Evolutionary conservation across 2,888 invertebrate genomes (phyloP), one percentile per base, ranked within the genome.

Genomic region (Macrosoma leucophasiata): DNA sequence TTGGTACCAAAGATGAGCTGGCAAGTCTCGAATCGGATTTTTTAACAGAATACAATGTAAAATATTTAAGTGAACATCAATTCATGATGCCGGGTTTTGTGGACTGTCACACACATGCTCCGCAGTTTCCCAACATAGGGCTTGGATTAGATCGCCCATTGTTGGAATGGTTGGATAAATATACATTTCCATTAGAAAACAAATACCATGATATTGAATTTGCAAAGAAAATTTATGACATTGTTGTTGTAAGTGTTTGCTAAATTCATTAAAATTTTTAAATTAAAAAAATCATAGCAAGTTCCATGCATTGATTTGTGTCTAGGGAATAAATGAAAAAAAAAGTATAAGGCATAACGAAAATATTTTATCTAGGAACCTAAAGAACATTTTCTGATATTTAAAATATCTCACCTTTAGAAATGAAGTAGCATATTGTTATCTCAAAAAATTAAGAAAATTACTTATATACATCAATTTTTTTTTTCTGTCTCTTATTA

Each of bases 51-150:
- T 63, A 37, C 43, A 53, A 52, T 37, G 41, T 71, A 11, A 53
- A 62, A 7, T 41, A 55, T 4, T 39, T 84, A 20, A 41, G 30
- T 5, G 34, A 52, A 3, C 68, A 73, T 28, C 90, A 93, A 69
- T 91, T 96, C 58, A 63, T 96, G 8, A 90, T 95, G 64, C 96
- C 96, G 0, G 97, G 96, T 0, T 88, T 97, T 39, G 86, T 96
- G 2, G 96, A 97, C 69, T 91, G 93, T 12, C 97, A 97, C 62
- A 92, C 94, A 6, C 96, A 97, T 78, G 95, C 95, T 0, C 91
- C 94, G 0, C 96, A 97, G 72, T 92, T 92, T 52, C 93, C 94
- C 1, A 96, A 96, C 71, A 81, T 90, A 35, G 96, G 96, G 0
- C 72, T 94, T 7, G 96, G 95, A 0, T 85, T 94, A 46, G 94